phyloP scores from a whole-genome alignment of 2,797 vertebrate species.

The Smutsia gigantea region DNA sequence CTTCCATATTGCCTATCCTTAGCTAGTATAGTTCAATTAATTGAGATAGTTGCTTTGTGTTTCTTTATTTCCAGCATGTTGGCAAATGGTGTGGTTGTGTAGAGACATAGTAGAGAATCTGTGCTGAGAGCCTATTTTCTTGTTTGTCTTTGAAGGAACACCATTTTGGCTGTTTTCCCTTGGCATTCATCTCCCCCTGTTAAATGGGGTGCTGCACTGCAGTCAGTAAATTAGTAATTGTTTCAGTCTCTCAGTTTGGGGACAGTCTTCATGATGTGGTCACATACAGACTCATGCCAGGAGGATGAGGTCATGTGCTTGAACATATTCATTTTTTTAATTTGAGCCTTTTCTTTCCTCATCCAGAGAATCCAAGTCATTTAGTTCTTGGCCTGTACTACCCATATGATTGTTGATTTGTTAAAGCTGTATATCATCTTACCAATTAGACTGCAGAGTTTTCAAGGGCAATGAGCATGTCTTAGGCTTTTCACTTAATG shows the following conservation, averaged over 20 bases:
- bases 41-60: not conserved
- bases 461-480: not conserved
- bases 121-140: not conserved
- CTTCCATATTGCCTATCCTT: not conserved
- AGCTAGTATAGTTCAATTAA: not conserved
- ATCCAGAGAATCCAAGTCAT: slow-evolving; percentile 5
- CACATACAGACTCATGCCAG: slow-evolving; percentile 42
- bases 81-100: not conserved
- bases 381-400: not conserved
- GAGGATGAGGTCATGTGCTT: slow-evolving; percentile 55
- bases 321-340: slow-evolving; percentile 39
- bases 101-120: not conserved
- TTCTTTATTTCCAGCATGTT: not conserved
- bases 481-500: not conserved
- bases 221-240: slow-evolving; percentile 38
- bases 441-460: not conserved
- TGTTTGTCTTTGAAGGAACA: not conserved
- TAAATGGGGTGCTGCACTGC: not conserved
- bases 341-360: not conserved
- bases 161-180: not conserved
- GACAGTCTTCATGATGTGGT: slow-evolving; percentile 6
- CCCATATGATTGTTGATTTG: not conserved
- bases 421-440: not conserved
- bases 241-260: slow-evolving; percentile 12
- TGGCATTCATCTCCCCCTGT: not conserved